Conservation (phyloP, 2,888 invertebrate species). For the Chelonus formosanus region DNA sequence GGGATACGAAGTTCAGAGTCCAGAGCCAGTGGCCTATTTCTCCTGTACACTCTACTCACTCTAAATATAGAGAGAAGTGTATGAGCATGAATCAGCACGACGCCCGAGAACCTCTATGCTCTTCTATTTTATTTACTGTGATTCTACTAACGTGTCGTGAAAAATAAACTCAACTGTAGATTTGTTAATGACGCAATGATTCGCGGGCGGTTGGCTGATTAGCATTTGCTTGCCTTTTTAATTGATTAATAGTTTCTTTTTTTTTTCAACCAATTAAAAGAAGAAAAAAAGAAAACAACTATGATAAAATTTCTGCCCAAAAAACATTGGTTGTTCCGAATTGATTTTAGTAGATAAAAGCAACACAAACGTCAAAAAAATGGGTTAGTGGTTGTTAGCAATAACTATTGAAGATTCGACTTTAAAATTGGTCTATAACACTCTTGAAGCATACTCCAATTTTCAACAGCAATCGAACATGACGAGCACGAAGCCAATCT, state of each 20-base stretch:
- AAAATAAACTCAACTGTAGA: constrained; percentile 36
- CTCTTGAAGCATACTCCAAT: constrained; percentile 25
- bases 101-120: constrained; percentile 29
- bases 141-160: constrained; percentile 29
- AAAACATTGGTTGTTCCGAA: no score
- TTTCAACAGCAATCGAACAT: constrained; percentile 49
- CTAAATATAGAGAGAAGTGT: constrained; percentile 58
- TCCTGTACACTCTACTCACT: constrained; percentile 35
- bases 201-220: constrained; percentile 21
- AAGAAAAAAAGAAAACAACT: no score
- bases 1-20: constrained; percentile 39
- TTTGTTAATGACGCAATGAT: constrained; percentile 31
- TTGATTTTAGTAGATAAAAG: not conserved
- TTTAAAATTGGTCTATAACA: constrained; percentile 24
- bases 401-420: constrained; percentile 3
- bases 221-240: constrained; percentile 7
- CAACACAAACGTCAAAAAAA: not conserved
- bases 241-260: not conserved
- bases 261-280: no score
- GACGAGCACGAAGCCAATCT: constrained; percentile 66
- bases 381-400: constrained; percentile 21
- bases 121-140: constrained; percentile 26
- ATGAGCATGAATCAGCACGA: constrained; percentile 54
- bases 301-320: no score
- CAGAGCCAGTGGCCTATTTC: constrained; percentile 61